Evolutionary conservation across 1,140 invertebrate genomes (phyloP), one percentile per base, ranked within the genome.

Genomic region (Rhagoletis zephyria): DNA sequence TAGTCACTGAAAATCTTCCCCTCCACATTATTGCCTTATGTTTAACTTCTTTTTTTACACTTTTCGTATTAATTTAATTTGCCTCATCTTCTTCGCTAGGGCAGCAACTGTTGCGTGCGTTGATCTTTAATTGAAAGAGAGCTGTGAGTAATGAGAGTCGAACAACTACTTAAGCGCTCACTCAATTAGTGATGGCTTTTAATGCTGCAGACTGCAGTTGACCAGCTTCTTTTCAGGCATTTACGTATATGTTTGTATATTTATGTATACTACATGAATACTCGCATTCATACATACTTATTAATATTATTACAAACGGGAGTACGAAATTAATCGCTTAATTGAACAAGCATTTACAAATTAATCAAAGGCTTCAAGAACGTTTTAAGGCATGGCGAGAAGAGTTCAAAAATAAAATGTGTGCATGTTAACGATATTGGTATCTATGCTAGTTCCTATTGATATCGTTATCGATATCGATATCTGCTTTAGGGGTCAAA

Each of bases 121-220:
- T 81, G 74, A 81, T 81, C 74, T 59, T 81, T 81, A 56, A 81
- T 81, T 81, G 19, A 81, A 81, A 81, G 74, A 81, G 74, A 7
- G 74, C 48, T 16, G 4, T 3, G 48, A 56, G 48, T 19, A 40
- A n/a, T 40, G 64, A 67, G 64, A 67, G 64, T 1, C 30, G 30
- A 30, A 45, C 14, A 30, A 81, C 48, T 81, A 56, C 74, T 30
- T 81, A 51, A 30, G 9, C 14, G 65, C 42, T 48, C 70, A 48
- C 45, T 81, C 48, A 56, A 56, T 59, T 30, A 81, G 51, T 81
- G 48, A 19, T n/a, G 48, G 14, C 74, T 56, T 81, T 81, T 56
- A 56, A 81, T 59, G 48, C 19, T 81, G 51, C 48, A 56, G 48
- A 81, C 19, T 81, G 51, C 48, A 56, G 48, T 56, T 81, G 16